Base-by-base conservation (phyloP, 2,113 vertebrate species). In the Megaptera novaeangliae region DNA sequence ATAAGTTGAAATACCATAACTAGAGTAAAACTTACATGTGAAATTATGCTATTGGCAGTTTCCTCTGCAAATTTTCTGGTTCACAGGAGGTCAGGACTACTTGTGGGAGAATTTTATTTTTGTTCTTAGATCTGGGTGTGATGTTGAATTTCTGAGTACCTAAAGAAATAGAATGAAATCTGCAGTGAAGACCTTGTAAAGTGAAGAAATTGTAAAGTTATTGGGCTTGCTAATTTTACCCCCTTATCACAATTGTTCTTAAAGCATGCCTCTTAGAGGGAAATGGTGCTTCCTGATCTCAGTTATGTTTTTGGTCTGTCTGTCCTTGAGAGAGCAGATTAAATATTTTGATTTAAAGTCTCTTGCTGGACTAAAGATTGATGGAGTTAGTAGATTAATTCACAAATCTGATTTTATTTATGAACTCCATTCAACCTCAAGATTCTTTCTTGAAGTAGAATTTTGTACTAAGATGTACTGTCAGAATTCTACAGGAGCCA, bases 101-200 rank as follows among this genome's bases (percentile, higher is more conserved):
- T 64, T 93, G 20, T 88, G 49, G 41, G 87, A 91, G 57, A 82
- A 84, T 39, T 81, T 21, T 82, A 5, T 85, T 63, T 96, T 87
- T 84, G 34, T 94, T 74, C 17, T 92, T 96, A 39, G 36, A 55
- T 75, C 36, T 96, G 63, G 80, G 69, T 59, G 31, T 91, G 46
- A 44, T 96, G 39, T 82, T 52, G 44, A 59, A 41, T 93, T 57
- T 96, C 27, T 91, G 82, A 95, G 39, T 84, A 72, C 66, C n/a
- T 83, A 61, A 69, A 82, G 27, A 46, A 92, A 94, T 68, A 55
- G 49, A 86, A 68, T 83, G 39, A 91, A 93, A 75, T 75, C 29
- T 84, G 46, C 49, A 64, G 17, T 87, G n/a, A 75, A 75, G 41
- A 82, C 13, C 15, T 91, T 31, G 12, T 75, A 41, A 52, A 52